A percentile compares a stretch with the other conserved stretches of the same genome.
Conservation (phyloP, 2,888 invertebrate species). For the Ophion obscuratus region DNA sequence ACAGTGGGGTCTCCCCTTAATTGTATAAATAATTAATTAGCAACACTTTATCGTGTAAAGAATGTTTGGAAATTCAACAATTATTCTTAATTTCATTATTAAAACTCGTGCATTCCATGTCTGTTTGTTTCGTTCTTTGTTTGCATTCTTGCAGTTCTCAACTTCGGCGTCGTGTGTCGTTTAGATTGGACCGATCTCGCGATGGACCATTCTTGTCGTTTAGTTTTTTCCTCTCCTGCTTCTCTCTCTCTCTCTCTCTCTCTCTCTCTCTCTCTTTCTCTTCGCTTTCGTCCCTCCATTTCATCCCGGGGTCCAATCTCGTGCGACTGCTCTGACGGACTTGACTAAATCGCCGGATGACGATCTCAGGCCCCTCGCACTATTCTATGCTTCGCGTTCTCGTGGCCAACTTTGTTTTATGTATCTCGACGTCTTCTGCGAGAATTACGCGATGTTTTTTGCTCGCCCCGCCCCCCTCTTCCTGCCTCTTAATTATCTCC, state of each 20-base stretch:
- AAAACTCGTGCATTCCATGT: too few species aligned
- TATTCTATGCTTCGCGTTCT: conserved; percentile 33
- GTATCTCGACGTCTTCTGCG: conserved; percentile 33
- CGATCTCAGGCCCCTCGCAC: conserved; percentile 27
- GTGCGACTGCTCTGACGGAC: conserved; percentile 15
- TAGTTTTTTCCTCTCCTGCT: too few species aligned
- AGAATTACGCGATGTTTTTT: conserved; percentile 53
- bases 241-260: conserved; percentile 23
- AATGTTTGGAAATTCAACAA: neutral
- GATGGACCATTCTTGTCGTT: too few species aligned
- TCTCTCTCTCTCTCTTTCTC: neutral
- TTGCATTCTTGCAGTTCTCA: too few species aligned
- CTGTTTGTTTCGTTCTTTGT: too few species aligned
- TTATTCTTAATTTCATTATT: too few species aligned
- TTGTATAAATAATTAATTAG: neutral
- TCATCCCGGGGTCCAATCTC: neutral
- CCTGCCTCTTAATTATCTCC: neutral
- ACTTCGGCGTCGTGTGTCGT: too few species aligned
- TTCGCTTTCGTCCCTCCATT: conserved; percentile 20
- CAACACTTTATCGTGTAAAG: neutral
- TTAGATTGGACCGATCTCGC: too few species aligned
- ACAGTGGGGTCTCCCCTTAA: neutral
- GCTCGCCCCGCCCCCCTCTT: neutral
- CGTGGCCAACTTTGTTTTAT: conserved; percentile 35
- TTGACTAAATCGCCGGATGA: conserved; percentile 48